Evolutionary conservation across 2,797 vertebrate species (phyloP), one percentile per base, ranked within the genome.

Genomic region (Allochrocebus solatus): DNA sequence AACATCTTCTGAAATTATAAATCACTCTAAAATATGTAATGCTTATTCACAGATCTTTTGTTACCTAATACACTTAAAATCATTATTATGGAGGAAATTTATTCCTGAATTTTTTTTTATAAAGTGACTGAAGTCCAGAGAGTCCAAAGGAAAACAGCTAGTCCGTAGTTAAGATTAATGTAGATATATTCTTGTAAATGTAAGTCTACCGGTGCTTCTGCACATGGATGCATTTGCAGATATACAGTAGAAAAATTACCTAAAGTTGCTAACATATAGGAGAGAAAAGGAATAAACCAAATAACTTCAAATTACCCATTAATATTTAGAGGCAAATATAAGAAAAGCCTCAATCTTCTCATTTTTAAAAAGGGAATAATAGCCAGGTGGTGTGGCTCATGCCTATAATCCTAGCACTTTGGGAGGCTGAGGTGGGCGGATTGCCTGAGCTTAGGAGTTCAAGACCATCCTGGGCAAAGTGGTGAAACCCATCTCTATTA

Each of bases 321-420:
- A 76, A 59, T 11, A 50, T 33, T 82, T 22, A 86, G 19, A 59
- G 36, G 79, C 19, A 74, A n/a, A 93, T 70, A 9, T 81, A 4
- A 55, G 70, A 93, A 87, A 67, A 95, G 13, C 17, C 41, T 97
- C 41, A n/a, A 4, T 86, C 95, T 98, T 70, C 16, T n/a, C 28
- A 55, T 24, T 39, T 92, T 24, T 87, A 95, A 95, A 96, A 41
- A 33, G 24, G 30, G 30, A 39, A 96, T 24, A n/a, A 39, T 48
- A 78, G 64, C 33, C 8, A 8, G 16, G 33, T n/a, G 33, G 33
- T 16, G 8, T 67, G 64, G 64, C 33, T n/a, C 17, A 67, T 8
- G 17, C 61, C 30, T 67, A 16, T 67, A 67, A n/a, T 67, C 61
- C 16, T 67, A n/a, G 61, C 33, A n/a, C 64, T 67, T n/a, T 67